These are phyloP conservation scores for Dysmachus trigonus DNA, from an alignment of 2,888 invertebrate genomes.

Conservation along the genomic window DNA sequence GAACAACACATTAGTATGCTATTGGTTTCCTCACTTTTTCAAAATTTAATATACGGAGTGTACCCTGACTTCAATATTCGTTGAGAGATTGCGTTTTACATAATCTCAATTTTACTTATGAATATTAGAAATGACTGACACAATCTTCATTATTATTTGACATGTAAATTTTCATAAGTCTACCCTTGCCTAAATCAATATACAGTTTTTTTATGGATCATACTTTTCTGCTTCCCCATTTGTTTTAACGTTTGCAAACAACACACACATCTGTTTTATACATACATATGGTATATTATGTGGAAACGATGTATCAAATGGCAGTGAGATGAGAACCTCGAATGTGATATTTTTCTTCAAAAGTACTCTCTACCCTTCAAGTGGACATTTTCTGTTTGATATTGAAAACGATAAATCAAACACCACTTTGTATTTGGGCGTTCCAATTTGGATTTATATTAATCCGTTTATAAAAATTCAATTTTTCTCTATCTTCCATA, in stretches of 20 bases:
- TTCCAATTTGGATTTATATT: background rate
- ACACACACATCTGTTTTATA: background rate
- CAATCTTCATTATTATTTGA: background rate
- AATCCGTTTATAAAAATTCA: background rate
- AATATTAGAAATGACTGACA: background rate
- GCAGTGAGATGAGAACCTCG: background rate
- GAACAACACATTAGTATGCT: background rate
- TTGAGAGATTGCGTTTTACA: background rate
- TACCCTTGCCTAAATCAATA: background rate
- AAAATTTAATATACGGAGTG: background rate
- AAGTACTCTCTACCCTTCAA: background rate
- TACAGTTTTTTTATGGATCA: background rate
- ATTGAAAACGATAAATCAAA: background rate
- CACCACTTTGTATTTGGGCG: background rate
- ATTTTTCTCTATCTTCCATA: background rate
- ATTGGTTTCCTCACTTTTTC: background rate
- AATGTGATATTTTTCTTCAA: background rate
- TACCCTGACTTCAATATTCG: background rate
- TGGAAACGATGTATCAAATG: background rate
- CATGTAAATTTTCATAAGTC: background rate
- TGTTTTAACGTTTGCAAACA: background rate
- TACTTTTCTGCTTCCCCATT: background rate
- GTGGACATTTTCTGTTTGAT: background rate
- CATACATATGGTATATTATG: background rate
- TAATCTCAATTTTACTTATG: background rate